Base-by-base conservation (phyloP, 2,113 vertebrate species). In the Pygoscelis adeliae region DNA sequence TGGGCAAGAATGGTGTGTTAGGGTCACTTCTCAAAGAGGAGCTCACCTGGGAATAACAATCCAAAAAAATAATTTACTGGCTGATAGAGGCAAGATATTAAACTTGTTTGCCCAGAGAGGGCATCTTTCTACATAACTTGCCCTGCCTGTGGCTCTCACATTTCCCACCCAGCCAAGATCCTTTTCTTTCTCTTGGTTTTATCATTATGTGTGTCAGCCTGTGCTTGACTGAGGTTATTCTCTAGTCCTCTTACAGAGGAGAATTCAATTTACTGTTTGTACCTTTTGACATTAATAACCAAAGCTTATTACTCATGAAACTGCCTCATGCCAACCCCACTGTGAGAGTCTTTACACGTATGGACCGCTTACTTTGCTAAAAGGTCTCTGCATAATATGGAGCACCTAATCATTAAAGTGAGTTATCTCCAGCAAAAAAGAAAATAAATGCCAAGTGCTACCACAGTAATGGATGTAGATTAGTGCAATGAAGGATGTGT, bases 201-300 rank as follows among this genome's bases (percentile, higher is more conserved):
- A 70, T 44, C 44, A 44, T 38, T 32, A 67, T n/a, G 56, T 58
- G 38, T 58, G 66, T 87, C 55, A 27, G 47, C 52, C n/a, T 63
- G 50, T 78, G 65, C 40, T 74, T 62, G 38, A 26, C 42, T 47
- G 59, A 78, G 52, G 71, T 74, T 79, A 58, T 70, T 86, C 50
- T 34, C 40, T 8, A 72, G 59, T 59, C 46, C 46, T 88, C 38
- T 88, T 49, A 21, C 14, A 73, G 58, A 83, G 29, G 10, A 65
- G 50, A 80, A 86, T 89, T 84, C 65, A 73, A 80, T 93, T 87
- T 74, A 67, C 53, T 74, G 11, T 89, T 92, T 49, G 27, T 93
- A 65, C 47, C 83, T 89, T 94, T 85, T 61, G 73, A 93, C 67
- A 80, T 82, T 79, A 84, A 90, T 63, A 92, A 93, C 55, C 46